Conservation (phyloP, 2,113 vertebrate species). For the Philantomba maxwellii region DNA sequence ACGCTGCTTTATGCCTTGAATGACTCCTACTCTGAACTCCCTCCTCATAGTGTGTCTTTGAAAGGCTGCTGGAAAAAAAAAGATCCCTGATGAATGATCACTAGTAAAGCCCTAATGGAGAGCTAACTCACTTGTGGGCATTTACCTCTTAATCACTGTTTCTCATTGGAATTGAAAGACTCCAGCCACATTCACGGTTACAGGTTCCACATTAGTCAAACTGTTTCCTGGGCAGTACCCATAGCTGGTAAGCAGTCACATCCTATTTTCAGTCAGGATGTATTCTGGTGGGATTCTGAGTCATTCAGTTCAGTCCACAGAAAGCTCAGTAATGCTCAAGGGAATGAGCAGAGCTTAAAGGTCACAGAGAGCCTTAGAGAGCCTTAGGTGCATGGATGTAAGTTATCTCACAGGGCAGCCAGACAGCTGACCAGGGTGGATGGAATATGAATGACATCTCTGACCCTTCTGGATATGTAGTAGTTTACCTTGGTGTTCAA, state of each 20-base stretch:
- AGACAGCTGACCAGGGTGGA: background rate
- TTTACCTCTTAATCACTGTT: constrained; percentile 16
- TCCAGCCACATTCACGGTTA: background rate
- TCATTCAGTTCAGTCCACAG: background rate
- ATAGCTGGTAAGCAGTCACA: background rate
- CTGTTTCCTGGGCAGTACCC: background rate
- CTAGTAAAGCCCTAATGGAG: background rate
- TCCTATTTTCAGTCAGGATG: background rate
- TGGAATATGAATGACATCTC: background rate
- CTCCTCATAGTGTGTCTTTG: background rate
- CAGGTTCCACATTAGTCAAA: background rate
- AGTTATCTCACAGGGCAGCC: background rate
- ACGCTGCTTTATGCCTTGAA: background rate
- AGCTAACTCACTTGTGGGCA: background rate
- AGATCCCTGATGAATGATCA: background rate
- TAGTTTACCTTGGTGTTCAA: background rate
- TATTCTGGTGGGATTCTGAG: background rate
- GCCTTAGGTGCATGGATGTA: background rate
- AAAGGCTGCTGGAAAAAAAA: background rate
- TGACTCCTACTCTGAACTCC: background rate
- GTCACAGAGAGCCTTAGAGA: background rate
- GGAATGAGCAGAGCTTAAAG: constrained; percentile 20
- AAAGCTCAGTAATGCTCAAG: constrained; percentile 1
- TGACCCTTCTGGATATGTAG: background rate
- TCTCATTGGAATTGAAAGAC: background rate